Evolutionary conservation across 2,888 invertebrate species (phyloP), one percentile per base, ranked within the genome.

Genomic region (Drosophila recens): DNA sequence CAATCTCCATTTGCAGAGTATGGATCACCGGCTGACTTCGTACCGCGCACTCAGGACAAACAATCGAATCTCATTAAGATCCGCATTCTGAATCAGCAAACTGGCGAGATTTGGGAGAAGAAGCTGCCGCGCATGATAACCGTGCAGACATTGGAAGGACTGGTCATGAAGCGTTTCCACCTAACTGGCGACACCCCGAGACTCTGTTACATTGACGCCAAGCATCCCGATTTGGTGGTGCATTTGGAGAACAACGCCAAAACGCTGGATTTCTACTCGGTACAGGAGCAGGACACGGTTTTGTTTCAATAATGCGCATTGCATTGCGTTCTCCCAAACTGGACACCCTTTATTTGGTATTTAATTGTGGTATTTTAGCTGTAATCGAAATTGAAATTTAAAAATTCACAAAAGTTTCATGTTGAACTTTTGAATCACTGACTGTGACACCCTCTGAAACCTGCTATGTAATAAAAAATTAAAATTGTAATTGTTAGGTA

Each of bases 211-310:
- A 85, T 94, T 2, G 95, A 95, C 81, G 93, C 93, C 11, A 93
- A 94, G 78, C 93, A 94, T 92, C 91, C 94, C 5, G 94, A 95
- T 17, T 94, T 96, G 10, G 95, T 96, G 90, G 96, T 97, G 80
- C 93, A 94, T 64, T 92, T 98, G 78, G 96, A 97, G 77, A 97
- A 97, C 91, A 95, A 95, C 67, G 95, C 97, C 88, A 96, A 97
- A 91, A 96, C 96, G 87, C 93, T 98, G 45, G 95, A 95, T 53
- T 97, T 95, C 91, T 98, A 96, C 93, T 97, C 97, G 0, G 93
- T 98, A 43, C 96, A 97, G 93, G 95, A 96, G 86, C 97, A 96
- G 68, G 97, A 98, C 93, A 95, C 94, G 67, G 95, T 98, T 80
- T 93, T 96, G 70, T 96, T 96, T 9, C 94, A 95, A 85, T 91